Evolutionary conservation across 64 coral and sea anemone species (phyloP).

Genomic region (Pocillopora damicornis): DNA sequence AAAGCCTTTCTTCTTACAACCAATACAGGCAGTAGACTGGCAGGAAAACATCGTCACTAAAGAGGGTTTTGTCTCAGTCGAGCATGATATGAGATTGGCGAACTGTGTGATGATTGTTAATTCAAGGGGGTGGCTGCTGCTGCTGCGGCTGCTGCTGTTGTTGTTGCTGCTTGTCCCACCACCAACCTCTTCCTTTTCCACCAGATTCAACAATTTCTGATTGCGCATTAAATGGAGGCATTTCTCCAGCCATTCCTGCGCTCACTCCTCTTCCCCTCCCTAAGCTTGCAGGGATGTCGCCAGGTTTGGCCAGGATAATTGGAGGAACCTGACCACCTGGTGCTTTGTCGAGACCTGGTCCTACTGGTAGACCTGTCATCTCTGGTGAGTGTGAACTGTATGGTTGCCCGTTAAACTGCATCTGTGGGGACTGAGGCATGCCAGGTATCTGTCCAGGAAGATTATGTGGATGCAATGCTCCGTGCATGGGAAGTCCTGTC

Average conservation of each 20-base stretch:
- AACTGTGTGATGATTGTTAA: neutral
- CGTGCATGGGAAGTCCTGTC: neutral
- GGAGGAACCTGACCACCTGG: conserved; percentile 39
- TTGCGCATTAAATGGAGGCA: conserved; percentile 23
- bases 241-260: conserved; percentile 25
- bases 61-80: neutral
- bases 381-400: conserved; percentile 17
- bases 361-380: conserved; percentile 10
- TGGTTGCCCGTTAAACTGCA: conserved; percentile 17
- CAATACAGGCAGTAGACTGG: neutral
- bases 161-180: conserved; percentile 84
- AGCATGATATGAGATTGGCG: neutral
- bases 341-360: conserved; percentile 9
- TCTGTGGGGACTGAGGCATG: conserved; percentile 13
- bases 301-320: conserved; percentile 66
- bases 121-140: conserved; percentile 31
- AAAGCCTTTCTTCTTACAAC: neutral
- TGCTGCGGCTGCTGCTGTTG: conserved; percentile 71
- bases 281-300: conserved; percentile 51
- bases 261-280: conserved; percentile 71
- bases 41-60: neutral
- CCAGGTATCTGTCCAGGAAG: conserved; percentile 12
- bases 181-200: conserved; percentile 61
- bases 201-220: conserved; percentile 45
- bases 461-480: conserved; percentile 6